Conservation (phyloP, 2,888 invertebrate genomes). For the Troides oblongomaculatus region DNA sequence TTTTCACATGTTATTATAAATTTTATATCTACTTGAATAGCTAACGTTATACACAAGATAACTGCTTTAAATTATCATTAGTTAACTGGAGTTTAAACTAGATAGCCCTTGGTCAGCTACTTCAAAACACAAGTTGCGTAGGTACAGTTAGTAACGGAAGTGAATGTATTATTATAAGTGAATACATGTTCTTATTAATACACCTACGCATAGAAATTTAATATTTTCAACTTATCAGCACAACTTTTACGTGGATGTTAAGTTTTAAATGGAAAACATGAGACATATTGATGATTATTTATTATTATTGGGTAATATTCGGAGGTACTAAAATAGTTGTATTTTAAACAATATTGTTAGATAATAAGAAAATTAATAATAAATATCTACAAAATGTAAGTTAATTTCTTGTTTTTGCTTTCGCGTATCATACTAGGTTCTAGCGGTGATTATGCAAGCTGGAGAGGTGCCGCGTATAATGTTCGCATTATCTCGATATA, state of each 20-base stretch:
- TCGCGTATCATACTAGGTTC: conserved; percentile 47
- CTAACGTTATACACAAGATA: conserved; percentile 2
- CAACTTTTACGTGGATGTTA: too few relatives aligned
- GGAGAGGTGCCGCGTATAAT: conserved; percentile 72
- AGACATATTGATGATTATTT: too few relatives aligned
- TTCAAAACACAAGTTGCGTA: conserved; percentile 48
- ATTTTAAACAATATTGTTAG: too few relatives aligned
- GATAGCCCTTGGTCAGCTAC: conserved; percentile 69
- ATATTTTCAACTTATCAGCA: too few relatives aligned
- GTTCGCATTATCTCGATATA: conserved; percentile 72
- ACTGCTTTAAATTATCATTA: conserved; percentile 57
- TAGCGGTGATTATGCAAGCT: conserved; percentile 65
- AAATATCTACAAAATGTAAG: conserved; percentile 65
- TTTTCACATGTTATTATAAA: background rate
- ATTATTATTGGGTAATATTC: too few relatives aligned
- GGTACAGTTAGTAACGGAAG: conserved; percentile 45
- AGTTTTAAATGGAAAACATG: too few relatives aligned
- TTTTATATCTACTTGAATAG: background rate
- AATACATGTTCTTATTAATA: too few relatives aligned
- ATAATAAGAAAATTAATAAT: conserved; percentile 35
- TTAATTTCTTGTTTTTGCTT: conserved; percentile 68
- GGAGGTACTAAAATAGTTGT: too few relatives aligned
- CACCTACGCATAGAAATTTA: too few relatives aligned
- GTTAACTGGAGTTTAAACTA: conserved; percentile 69
- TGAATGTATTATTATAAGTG: conserved; percentile 16